phyloP scores from a whole-genome alignment of 2,113 vertebrate genomes.

The Strix aluco region DNA sequence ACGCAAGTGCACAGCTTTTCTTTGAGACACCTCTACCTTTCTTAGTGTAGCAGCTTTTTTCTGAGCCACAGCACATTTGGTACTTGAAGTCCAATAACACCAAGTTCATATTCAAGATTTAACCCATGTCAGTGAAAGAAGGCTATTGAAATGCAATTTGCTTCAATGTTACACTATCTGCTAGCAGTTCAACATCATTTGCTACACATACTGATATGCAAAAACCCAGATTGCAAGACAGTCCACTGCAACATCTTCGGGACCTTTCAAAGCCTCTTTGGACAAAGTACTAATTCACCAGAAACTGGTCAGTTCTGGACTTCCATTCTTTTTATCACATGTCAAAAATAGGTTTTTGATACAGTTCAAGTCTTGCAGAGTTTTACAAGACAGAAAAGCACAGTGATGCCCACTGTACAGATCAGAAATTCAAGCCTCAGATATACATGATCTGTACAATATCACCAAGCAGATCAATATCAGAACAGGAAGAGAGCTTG shows the following conservation, averaged over 20 bases:
- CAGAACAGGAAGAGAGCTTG: neutral
- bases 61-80: neutral
- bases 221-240: neutral
- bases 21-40: neutral
- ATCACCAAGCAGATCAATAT: neutral
- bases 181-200: neutral
- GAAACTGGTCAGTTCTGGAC: neutral
- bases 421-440: neutral
- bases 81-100: neutral
- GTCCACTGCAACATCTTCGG: neutral
- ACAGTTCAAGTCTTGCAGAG: neutral
- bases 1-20: neutral
- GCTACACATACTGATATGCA: neutral
- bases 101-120: neutral
- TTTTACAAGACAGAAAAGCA: neutral
- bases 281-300: neutral
- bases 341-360: neutral
- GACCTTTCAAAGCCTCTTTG: neutral
- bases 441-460: neutral
- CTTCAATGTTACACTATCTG: neutral
- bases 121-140: neutral
- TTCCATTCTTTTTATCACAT: neutral
- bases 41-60: neutral
- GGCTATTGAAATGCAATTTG: neutral
- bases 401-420: neutral